These are phyloP conservation scores for Rhinatrema bivittatum DNA, from an alignment of 2,797 vertebrate species.

Conservation along the genomic window DNA sequence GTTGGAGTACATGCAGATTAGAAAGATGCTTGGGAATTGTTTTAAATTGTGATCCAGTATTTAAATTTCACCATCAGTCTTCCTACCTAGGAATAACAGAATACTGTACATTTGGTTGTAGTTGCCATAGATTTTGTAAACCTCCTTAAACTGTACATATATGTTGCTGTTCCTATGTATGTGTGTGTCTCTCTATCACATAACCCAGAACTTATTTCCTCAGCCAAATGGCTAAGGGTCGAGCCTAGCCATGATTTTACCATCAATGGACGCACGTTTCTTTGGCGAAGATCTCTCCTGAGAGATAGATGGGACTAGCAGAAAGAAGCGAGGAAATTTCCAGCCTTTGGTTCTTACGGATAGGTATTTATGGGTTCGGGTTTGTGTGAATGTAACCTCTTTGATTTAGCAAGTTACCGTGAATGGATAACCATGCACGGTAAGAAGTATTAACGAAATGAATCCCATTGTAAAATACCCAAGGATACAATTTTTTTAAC, in stretches of 20 bases:
- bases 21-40: no score
- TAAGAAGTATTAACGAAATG: conserved; percentile 69
- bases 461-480: conserved; percentile 39
- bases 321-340: conserved; percentile 96
- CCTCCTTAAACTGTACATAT: conserved; percentile 79
- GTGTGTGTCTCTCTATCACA: conserved; percentile 98
- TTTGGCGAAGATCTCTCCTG: conserved; percentile 93
- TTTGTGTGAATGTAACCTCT: conserved; percentile 96
- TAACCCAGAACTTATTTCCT: conserved; percentile 94
- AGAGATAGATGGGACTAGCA: conserved; percentile 93
- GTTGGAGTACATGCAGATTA: no score
- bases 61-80: no score
- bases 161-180: conserved; percentile 88
- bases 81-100: no score
- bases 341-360: conserved; percentile 98
- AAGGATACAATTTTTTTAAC: conserved; percentile 45
- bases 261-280: conserved; percentile 89
- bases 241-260: conserved; percentile 91
- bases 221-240: conserved; percentile 98
- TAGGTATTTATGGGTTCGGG: conserved; percentile 99
- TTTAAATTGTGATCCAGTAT: no score
- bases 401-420: conserved; percentile 61
- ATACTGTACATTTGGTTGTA: no score
- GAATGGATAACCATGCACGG: conserved; percentile 81
- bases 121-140: no score